Evolutionary conservation across 1,140 invertebrate genomes (phyloP), one percentile per base, ranked within the genome.

Genomic region (Homalodisca vitripennis): DNA sequence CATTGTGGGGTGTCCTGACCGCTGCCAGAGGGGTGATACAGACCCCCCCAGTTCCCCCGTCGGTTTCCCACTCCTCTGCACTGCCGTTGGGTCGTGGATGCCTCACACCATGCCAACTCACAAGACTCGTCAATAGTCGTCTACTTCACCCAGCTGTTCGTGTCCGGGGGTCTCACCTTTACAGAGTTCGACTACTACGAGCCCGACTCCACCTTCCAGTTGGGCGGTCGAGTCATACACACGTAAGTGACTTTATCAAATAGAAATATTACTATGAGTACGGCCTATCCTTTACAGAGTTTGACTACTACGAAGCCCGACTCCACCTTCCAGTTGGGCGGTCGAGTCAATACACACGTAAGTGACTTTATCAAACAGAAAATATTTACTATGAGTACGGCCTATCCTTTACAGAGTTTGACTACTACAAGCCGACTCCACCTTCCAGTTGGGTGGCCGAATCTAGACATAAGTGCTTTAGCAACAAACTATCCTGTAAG

Each of bases 101-200:
- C 91, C 3, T 85, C 86, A 32, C 86, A 88, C 0, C 47, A 48
- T 24, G 0, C 75, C 79, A 1, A 85, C 72, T 77, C 82, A 20
- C 88, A 89, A 2, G 2, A 85, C 72, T 77, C 82, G 20, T 88
- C 89, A 2, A 93, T 95, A 73, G 86, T 92, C 41, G 83, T 96
- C 27, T 95, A 96, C 77, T 84, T 96, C 70, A 95, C 92, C 0
- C 94, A 96, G 75, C 85, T 94, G 30, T 96, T 92, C 80, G 89
- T 93, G 27, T 88, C 88, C 60, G 88, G 88, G 73, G 92, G 91
- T 0, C 80, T 95, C 0, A 87, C 84, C 31, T 92, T 95, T 76
- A 92, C 89, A 1, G 92, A 95, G 76, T 94, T 94, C 75, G 86
- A 89, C 70, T 89, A 90, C 71, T 91, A 91, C 76, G 89, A 90